phyloP scores from a whole-genome alignment of 2,113 vertebrate genomes.

The Lathamus discolor region DNA sequence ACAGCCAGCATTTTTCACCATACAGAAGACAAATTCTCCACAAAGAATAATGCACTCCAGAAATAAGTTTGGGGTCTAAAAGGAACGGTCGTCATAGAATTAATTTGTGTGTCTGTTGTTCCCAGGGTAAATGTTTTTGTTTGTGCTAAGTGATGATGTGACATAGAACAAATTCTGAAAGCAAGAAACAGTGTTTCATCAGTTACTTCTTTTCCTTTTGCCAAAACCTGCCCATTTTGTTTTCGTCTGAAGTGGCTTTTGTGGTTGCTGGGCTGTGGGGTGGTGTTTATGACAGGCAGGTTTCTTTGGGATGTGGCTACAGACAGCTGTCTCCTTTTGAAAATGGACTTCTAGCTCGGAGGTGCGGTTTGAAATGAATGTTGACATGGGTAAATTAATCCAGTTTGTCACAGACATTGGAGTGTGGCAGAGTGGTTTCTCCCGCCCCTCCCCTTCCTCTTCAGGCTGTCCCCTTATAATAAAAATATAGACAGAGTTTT shows the following conservation, averaged over 20 bases:
- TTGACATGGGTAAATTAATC: constrained; percentile 17
- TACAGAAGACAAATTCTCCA: neutral
- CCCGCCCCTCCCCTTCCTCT: neutral
- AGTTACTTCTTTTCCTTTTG: neutral
- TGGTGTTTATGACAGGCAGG: neutral
- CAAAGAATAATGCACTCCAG: neutral
- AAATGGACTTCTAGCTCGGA: constrained; percentile 5
- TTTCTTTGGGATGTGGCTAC: constrained; percentile 19
- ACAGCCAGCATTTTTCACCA: neutral
- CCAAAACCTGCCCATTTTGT: neutral
- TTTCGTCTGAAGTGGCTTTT: neutral
- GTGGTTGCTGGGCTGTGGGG: neutral
- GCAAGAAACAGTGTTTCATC: neutral
- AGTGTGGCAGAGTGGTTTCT: neutral
- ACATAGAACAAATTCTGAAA: neutral
- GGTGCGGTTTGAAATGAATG: constrained; percentile 12
- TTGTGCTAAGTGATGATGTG: neutral
- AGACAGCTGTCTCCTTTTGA: constrained; percentile 44
- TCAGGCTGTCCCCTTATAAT: neutral
- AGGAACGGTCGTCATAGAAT: neutral
- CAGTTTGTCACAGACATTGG: constrained; percentile 38
- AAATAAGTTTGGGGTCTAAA: neutral
- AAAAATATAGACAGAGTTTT: neutral
- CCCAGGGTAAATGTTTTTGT: neutral
- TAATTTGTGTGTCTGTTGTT: neutral